Conservation (phyloP, 2,888 invertebrate genomes). For the Uloborus plumipes region DNA sequence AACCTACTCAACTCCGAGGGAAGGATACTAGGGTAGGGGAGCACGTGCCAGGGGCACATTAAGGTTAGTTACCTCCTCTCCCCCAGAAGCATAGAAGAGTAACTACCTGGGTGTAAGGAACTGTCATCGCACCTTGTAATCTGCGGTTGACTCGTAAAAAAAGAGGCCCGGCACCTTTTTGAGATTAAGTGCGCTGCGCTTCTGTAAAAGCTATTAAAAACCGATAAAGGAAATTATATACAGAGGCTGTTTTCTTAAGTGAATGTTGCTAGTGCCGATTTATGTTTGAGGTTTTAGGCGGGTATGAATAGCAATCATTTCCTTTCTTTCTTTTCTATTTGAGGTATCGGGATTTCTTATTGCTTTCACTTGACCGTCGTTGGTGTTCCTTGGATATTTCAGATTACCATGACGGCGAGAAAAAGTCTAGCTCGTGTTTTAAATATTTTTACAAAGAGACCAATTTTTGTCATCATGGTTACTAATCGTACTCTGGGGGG, state of each 20-base stretch:
- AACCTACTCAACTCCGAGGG: not conserved
- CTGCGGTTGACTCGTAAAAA: conserved; percentile 41
- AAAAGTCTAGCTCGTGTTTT: too few species aligned
- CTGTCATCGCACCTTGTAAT: conserved; percentile 60
- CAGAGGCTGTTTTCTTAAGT: conserved; percentile 16
- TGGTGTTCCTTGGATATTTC: too few species aligned
- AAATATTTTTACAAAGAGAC: too few species aligned
- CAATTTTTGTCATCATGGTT: too few species aligned
- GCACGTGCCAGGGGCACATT: conserved; percentile 49
- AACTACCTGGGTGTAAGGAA: conserved; percentile 3
- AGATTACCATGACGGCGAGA: too few species aligned
- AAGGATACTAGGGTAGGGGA: conserved; percentile 3
- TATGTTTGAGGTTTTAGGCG: not conserved
- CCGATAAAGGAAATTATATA: conserved; percentile 39
- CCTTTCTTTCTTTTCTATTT: too few species aligned
- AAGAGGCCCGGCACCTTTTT: not conserved
- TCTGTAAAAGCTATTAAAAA: conserved; percentile 34
- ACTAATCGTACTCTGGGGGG: too few species aligned
- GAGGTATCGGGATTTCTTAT: too few species aligned
- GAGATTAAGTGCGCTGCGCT: conserved; percentile 51
- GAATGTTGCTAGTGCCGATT: conserved; percentile 43
- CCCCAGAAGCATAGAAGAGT: too few species aligned
- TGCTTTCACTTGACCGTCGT: too few species aligned
- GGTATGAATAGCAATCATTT: too few species aligned
- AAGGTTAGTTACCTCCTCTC: conserved; percentile 9